Percentiles rank a stretch among this genome's conserved stretches.
These are phyloP conservation scores for Lepidothrix coronata DNA, from an alignment of 2,113 vertebrate genomes.

Conservation along the genomic window DNA sequence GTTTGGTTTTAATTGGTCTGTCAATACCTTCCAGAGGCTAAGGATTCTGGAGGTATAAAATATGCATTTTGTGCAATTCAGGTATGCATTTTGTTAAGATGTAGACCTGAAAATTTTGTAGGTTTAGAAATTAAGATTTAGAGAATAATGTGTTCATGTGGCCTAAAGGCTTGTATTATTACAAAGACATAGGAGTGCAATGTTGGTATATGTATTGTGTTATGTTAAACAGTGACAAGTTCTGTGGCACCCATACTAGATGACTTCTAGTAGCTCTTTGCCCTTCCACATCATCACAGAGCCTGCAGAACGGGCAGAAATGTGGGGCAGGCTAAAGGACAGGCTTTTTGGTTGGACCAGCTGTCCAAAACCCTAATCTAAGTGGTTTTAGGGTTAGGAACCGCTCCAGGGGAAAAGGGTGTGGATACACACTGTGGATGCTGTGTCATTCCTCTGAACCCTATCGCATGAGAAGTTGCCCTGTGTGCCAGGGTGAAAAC, in stretches of 20 bases:
- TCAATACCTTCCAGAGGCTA: not conserved
- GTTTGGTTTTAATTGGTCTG: not conserved
- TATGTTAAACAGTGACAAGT: not conserved
- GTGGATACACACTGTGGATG: not conserved
- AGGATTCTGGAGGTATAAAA: not conserved
- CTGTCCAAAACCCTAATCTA: not conserved
- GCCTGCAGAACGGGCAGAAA: not conserved
- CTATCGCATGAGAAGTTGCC: not conserved
- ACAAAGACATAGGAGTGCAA: not conserved
- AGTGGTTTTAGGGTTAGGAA: not conserved
- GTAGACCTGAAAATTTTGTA: not conserved
- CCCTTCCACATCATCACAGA: accelerated
- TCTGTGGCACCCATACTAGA: not conserved
- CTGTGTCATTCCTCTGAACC: not conserved
- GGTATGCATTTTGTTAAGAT: not conserved
- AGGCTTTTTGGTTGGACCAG: not conserved
- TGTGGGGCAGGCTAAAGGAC: not conserved
- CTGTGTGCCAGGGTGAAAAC: not conserved
- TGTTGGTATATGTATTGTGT: not conserved
- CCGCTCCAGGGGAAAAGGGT: accelerated
- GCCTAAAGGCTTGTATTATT: not conserved
- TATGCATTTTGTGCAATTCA: not conserved
- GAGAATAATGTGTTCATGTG: not conserved
- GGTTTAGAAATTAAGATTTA: not conserved
- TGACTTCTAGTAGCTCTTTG: not conserved